A percentile compares a stretch with the other conserved stretches of the same genome.
These are phyloP conservation scores for Macrosteles quadrilineatus DNA, from an alignment of 1,140 invertebrate species.

Conservation along the genomic window DNA sequence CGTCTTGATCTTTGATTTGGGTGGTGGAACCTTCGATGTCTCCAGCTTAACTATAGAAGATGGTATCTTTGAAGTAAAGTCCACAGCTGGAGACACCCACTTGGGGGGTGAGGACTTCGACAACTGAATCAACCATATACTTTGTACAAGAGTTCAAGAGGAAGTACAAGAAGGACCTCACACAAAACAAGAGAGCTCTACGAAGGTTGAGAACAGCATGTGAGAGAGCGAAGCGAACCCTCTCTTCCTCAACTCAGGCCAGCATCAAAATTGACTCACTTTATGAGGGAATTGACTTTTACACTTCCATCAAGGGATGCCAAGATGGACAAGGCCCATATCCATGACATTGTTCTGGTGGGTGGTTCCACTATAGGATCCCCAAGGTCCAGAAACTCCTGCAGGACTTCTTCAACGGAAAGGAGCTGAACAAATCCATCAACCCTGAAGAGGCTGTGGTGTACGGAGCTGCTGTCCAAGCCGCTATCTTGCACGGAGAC, in stretches of 20 bases:
- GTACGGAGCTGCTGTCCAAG: slow-evolving; percentile 85
- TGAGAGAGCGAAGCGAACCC: slow-evolving; percentile 93
- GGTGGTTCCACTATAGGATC: slow-evolving; percentile 97
- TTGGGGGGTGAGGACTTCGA: slow-evolving; percentile 98
- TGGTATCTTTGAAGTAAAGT: slow-evolving; percentile 94
- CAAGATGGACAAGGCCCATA: slow-evolving; percentile 89
- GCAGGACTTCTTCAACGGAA: slow-evolving; percentile 96
- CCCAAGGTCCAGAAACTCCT: slow-evolving; percentile 95
- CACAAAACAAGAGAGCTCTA: slow-evolving; percentile 85
- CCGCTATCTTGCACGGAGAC: slow-evolving; percentile 92
- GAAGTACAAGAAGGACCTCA: slow-evolving; percentile 95
- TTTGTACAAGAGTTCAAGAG: slow-evolving; percentile 96
- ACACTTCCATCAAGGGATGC: slow-evolving; percentile 91
- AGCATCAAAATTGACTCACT: slow-evolving; percentile 94
- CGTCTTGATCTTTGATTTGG: slow-evolving; percentile 91
- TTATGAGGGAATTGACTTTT: slow-evolving; percentile 95
- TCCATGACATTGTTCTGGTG: slow-evolving; percentile 96
- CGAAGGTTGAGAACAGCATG: slow-evolving; percentile 90
- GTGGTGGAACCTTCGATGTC: slow-evolving; percentile 96
- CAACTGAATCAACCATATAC: slow-evolving; percentile 92
- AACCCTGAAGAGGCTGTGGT: slow-evolving; percentile 94
- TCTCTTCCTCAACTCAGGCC: slow-evolving; percentile 92
- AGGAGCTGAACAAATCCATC: slow-evolving; percentile 95
- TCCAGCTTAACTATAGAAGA: slow-evolving; percentile 95
- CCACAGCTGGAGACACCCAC: slow-evolving; percentile 96